Evolutionary conservation across 2,797 vertebrate genomes (phyloP).

Genomic region (Ficedula albicollis): DNA sequence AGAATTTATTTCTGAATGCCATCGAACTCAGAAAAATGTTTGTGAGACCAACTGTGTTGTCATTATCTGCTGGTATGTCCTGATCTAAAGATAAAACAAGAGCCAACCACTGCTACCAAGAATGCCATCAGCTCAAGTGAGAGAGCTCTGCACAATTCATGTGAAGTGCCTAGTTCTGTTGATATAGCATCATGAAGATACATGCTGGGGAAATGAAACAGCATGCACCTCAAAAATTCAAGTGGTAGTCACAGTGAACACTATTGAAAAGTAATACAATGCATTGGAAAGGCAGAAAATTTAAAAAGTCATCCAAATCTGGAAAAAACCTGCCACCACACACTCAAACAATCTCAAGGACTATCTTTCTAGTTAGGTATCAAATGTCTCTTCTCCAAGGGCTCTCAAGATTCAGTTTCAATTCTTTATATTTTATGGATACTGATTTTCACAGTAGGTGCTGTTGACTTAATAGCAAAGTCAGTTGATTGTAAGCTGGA

Average conservation of each 20-base stretch:
- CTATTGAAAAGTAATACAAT: neutral
- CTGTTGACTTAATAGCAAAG: neutral
- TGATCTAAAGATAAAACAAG: neutral
- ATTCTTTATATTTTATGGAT: neutral
- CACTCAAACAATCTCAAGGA: neutral
- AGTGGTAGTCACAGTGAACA: neutral
- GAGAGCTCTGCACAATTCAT: neutral
- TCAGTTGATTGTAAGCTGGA: neutral
- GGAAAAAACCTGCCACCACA: neutral
- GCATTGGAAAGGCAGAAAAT: neutral
- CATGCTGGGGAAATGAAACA: neutral
- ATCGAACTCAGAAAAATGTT: neutral
- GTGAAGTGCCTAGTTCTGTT: neutral
- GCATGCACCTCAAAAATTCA: neutral
- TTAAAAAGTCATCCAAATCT: neutral
- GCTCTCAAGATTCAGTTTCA: neutral
- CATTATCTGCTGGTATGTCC: neutral
- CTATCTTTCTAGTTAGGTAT: neutral
- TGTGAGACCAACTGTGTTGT: neutral
- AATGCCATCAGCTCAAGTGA: neutral
- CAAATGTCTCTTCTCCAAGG: neutral
- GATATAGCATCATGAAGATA: neutral
- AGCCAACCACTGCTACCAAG: neutral
- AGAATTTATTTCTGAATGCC: neutral
- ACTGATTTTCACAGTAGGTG: neutral